Conservation (phyloP, 2,888 invertebrate genomes). For the Cephalotes varians region DNA sequence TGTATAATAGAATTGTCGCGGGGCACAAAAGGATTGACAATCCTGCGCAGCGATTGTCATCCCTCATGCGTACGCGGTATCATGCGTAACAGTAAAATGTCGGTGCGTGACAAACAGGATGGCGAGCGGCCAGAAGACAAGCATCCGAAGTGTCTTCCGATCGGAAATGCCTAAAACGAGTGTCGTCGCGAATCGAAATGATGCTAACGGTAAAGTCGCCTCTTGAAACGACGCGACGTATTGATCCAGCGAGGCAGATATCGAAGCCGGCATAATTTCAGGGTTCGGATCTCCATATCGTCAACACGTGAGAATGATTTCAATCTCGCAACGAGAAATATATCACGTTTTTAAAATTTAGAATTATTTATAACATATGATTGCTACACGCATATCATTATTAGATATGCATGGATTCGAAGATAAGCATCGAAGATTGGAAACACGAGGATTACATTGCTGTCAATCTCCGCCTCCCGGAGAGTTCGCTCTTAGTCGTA, state of each 20-base stretch:
- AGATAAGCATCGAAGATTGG: background rate
- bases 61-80: constrained; percentile 38
- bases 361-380: background rate
- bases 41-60: constrained; percentile 11
- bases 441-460: background rate
- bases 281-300: constrained; percentile 16
- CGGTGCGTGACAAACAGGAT: constrained; percentile 52
- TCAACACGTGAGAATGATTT: background rate
- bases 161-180: constrained; percentile 75
- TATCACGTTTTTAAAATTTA: background rate
- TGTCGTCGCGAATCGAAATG: constrained; percentile 69
- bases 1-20: background rate
- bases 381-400: no score
- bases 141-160: constrained; percentile 69
- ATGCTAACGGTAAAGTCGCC: constrained; percentile 67
- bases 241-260: constrained; percentile 24
- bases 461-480: background rate
- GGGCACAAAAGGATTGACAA: background rate
- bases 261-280: constrained; percentile 32
- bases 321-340: background rate
- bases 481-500: background rate
- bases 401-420: background rate
- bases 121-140: constrained; percentile 18
- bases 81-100: constrained; percentile 69
- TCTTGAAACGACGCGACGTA: background rate